phyloP scores from a whole-genome alignment of 2,797 vertebrate genomes.

The Pseudochaenichthys georgianus region DNA sequence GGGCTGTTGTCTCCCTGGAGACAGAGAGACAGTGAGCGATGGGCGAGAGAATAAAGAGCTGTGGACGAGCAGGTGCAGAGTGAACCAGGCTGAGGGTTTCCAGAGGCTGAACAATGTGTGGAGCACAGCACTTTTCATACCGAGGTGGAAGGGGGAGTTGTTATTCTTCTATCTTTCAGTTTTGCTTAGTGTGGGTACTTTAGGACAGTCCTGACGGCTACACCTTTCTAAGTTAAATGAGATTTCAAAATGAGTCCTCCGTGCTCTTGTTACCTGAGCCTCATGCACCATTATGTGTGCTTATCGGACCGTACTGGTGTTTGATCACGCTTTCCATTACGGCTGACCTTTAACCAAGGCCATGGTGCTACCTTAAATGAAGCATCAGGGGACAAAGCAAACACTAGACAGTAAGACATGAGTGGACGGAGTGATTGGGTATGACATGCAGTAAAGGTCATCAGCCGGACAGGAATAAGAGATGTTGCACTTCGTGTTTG shows the following conservation, averaged over 20 bases:
- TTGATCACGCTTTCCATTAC: background rate
- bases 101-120: conserved; percentile 57
- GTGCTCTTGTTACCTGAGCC: background rate
- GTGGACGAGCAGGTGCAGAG: conserved; percentile 70
- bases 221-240: conserved; percentile 18
- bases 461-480: background rate
- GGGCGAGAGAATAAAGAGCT: conserved; percentile 64
- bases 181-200: conserved; percentile 27
- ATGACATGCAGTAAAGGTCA: background rate
- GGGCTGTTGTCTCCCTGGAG: conserved; percentile 66
- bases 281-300: background rate
- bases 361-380: background rate
- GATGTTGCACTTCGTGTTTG: background rate
- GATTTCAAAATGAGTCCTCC: conserved; percentile 1
- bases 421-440: background rate
- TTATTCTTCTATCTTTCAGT: conserved; percentile 15
- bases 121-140: conserved; percentile 35
- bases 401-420: background rate
- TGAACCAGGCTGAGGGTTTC: conserved; percentile 58
- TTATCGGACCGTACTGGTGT: background rate
- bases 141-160: conserved; percentile 28
- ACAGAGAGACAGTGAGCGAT: conserved; percentile 69
- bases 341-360: background rate
- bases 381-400: background rate
- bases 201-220: conserved; percentile 24